These are phyloP conservation scores for Nephrotoma guestfalica DNA, from an alignment of 2,888 invertebrate genomes.

Conservation along the genomic window DNA sequence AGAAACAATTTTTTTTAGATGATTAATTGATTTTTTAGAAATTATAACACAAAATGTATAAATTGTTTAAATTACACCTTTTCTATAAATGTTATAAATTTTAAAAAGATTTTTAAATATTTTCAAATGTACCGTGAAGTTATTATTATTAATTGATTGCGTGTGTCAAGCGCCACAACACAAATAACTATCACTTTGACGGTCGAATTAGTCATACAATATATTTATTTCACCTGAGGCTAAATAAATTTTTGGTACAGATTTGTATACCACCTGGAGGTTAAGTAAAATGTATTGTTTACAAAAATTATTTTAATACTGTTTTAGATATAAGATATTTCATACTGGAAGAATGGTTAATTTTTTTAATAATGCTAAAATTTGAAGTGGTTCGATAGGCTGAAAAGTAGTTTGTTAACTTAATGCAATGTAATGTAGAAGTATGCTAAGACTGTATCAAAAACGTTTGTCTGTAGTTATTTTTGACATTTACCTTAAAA, in stretches of 20 bases:
- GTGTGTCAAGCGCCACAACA: not conserved
- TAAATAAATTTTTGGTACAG: not conserved
- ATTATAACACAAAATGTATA: not conserved
- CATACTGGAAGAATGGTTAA: too few species aligned
- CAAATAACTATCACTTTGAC: not conserved
- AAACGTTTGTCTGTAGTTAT: too few species aligned
- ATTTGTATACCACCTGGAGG: not conserved
- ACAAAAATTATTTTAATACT: too few species aligned
- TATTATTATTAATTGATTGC: not conserved
- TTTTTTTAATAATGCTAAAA: too few species aligned
- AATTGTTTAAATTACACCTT: not conserved
- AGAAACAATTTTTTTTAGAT: not conserved
- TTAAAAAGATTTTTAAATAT: not conserved
- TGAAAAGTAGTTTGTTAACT: too few species aligned
- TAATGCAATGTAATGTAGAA: too few species aligned
- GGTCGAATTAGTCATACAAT: not conserved
- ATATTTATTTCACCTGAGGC: not conserved
- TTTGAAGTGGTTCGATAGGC: too few species aligned
- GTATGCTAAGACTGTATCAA: too few species aligned
- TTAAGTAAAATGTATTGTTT: not conserved
- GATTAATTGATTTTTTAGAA: not conserved
- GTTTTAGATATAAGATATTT: too few species aligned
- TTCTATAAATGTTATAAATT: not conserved
- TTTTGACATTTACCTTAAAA: too few species aligned
- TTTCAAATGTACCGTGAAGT: not conserved